Evolutionary conservation across 2,888 invertebrate species (phyloP).

Genomic region (Brachylomia viminalis): DNA sequence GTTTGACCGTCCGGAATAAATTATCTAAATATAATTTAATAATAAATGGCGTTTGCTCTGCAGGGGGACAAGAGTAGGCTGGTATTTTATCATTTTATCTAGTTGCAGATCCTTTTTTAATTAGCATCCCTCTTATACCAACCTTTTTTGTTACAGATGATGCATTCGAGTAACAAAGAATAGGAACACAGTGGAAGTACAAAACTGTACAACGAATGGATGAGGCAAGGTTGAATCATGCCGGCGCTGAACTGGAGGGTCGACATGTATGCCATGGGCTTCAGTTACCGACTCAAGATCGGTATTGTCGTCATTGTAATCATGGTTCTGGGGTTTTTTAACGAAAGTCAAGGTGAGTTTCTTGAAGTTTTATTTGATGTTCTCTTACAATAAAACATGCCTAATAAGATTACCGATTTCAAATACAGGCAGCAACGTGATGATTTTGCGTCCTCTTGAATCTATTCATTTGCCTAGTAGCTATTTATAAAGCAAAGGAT

Average conservation of each 20-base stretch:
- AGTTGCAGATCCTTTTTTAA: background rate
- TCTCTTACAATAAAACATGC: background rate
- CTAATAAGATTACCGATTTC: too few relatives aligned
- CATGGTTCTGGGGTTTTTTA: conserved; percentile 85
- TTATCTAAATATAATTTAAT: too few relatives aligned
- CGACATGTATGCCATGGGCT: conserved; percentile 77
- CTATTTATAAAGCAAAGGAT: background rate
- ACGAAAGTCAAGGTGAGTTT: conserved; percentile 85
- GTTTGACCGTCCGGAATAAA: too few relatives aligned
- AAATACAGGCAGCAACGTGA: too few relatives aligned
- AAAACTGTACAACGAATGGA: conserved; percentile 83
- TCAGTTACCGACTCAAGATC: conserved; percentile 84
- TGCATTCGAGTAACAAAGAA: conserved; percentile 74
- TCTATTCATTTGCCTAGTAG: background rate
- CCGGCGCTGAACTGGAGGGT: conserved; percentile 67
- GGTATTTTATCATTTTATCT: background rate
- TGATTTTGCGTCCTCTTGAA: too few relatives aligned
- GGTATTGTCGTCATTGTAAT: conserved; percentile 82
- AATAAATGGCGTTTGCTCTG: too few relatives aligned
- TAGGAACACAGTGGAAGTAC: conserved; percentile 54
- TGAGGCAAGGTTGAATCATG: conserved; percentile 81
- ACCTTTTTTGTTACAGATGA: conserved; percentile 80
- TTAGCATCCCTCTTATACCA: conserved; percentile 4
- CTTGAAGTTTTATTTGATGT: background rate
- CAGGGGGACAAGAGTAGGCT: too few relatives aligned